Evolutionary conservation across 2,113 vertebrate species (phyloP), one percentile per base, ranked within the genome.

Genomic region (Anseranas semipalmata): DNA sequence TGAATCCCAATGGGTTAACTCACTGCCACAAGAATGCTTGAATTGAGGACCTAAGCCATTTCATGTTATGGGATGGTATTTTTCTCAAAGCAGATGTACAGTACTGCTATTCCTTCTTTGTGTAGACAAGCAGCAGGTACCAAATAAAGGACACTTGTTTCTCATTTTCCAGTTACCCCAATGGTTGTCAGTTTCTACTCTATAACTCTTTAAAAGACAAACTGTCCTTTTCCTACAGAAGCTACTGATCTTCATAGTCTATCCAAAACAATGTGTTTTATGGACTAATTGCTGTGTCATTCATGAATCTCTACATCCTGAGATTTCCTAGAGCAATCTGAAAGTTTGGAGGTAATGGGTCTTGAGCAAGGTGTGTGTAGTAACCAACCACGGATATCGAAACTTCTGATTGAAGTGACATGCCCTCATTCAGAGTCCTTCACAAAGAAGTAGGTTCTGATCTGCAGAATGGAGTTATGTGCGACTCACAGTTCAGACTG

Each of bases 141-240:
- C 80, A 95, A 92, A 93, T 94, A 93, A 80, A 95, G 72, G 66
- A 90, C 65, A 65, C 15, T 89, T 91, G 22, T 89, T 53, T 90
- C 76, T 81, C 1, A 0, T 91, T 88, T 93, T 75, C 45, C 56
- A 33, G 50, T 83, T 91, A 70, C 18, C 52, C 75, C 52, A 82
- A 35, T 3, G 5, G 17, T 77, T 87, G 32, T 79, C 76, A 52
- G 32, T 92, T 91, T 79, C 58, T 85, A 32, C 71, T 74, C 56
- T 53, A 7, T 65, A 72, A 39, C 25, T 92, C 28, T 58, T 74
- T 73, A 77, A 85, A 96, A 71, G 65, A 32, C 43, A 63, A 91
- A 8, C 60, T 71, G 3, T 77, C 22, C 19, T 88, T 89, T 92
- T 82, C 11, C 58, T 90, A 60, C 81, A 60, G 87, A 82, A 94